Conservation (phyloP, 2,797 vertebrate species). For the Eurystomus glaucurus region DNA sequence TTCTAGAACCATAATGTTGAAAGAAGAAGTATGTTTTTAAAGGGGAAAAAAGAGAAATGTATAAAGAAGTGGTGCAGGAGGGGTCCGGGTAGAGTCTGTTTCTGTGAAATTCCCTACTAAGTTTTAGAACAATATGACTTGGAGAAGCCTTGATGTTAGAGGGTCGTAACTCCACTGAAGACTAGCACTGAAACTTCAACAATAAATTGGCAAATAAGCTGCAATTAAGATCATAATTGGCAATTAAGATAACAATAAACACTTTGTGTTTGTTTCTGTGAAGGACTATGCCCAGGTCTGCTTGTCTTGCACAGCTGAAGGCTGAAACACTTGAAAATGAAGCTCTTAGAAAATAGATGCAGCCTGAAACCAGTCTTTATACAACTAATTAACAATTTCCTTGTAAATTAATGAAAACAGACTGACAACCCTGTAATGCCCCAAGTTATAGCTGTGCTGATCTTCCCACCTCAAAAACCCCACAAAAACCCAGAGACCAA, state of each 20-base stretch:
- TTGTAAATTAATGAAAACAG: background rate
- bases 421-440: background rate
- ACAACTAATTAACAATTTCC: background rate
- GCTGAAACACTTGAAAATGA: background rate
- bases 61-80: background rate
- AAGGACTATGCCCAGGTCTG: background rate
- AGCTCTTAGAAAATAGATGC: background rate
- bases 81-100: background rate
- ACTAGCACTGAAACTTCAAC: background rate
- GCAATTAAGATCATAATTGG: background rate
- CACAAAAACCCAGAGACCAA: accelerated
- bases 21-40: background rate
- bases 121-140: background rate
- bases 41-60: accelerated
- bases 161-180: background rate
- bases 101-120: background rate
- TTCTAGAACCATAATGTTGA: background rate
- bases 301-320: background rate
- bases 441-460: background rate
- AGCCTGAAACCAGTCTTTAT: background rate
- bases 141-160: accelerated
- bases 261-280: background rate
- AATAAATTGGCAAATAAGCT: background rate
- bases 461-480: background rate
- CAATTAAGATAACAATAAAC: background rate